A percentile compares a stretch with the other conserved stretches of the same genome.
These are phyloP conservation scores for Stercorarius parasiticus DNA, from an alignment of 2,113 vertebrate genomes.

Conservation along the genomic window DNA sequence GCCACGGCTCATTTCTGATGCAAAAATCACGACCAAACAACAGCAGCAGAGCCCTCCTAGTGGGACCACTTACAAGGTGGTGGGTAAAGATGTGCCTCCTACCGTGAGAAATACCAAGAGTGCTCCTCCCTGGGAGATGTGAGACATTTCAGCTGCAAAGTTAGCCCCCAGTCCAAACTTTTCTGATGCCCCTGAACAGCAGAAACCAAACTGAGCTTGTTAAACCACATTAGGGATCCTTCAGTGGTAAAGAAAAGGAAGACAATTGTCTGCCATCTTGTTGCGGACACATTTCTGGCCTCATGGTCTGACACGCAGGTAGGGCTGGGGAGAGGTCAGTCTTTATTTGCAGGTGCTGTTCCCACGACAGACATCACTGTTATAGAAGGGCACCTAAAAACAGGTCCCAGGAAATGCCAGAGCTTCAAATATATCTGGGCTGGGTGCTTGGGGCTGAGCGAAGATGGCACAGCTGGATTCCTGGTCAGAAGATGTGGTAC, in stretches of 20 bases:
- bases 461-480: neutral
- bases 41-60: neutral
- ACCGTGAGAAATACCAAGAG: neutral
- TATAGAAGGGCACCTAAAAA: neutral
- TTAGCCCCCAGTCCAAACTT: neutral
- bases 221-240: neutral
- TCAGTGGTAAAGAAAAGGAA: neutral
- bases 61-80: neutral
- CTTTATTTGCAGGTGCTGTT: neutral
- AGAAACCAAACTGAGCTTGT: neutral
- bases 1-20: neutral
- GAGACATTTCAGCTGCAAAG: neutral
- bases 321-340: neutral
- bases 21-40: neutral
- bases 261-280: neutral
- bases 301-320: neutral
- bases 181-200: neutral
- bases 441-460: neutral
- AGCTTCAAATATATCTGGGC: neutral
- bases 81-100: neutral
- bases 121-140: neutral
- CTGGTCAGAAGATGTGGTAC: neutral
- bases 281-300: neutral
- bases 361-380: neutral
- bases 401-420: neutral